These are phyloP conservation scores for Clarias gariepinus DNA, from an alignment of 2,113 vertebrate genomes.

Conservation along the genomic window DNA sequence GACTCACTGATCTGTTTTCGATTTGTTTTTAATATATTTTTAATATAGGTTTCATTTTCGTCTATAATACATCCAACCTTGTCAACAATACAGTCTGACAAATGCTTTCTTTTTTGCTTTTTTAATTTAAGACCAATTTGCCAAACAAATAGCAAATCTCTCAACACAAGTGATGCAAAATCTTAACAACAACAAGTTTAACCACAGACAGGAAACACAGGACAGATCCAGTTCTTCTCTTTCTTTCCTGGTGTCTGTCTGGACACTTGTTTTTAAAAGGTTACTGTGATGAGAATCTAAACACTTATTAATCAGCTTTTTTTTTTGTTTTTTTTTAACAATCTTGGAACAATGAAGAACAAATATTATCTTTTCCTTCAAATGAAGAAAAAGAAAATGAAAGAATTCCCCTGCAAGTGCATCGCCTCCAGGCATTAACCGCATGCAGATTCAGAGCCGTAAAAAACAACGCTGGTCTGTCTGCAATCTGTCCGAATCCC, in stretches of 20 bases:
- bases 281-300: neutral
- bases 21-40: slow-evolving; percentile 36
- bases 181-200: neutral
- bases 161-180: neutral
- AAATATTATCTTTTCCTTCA: slow-evolving; percentile 10
- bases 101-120: neutral
- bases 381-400: neutral
- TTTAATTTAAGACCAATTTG: neutral
- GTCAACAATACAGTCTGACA: neutral
- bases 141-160: neutral
- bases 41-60: slow-evolving; percentile 12
- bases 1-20: slow-evolving; percentile 33
- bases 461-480: slow-evolving; percentile 19
- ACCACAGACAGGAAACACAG: neutral
- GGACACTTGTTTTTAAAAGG: neutral
- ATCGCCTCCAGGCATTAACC: neutral
- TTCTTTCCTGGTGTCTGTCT: neutral
- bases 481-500: slow-evolving; percentile 28
- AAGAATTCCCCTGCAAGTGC: neutral
- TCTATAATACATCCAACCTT: neutral
- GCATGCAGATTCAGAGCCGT: neutral
- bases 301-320: neutral
- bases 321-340: slow-evolving; percentile 17
- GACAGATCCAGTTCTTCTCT: neutral
- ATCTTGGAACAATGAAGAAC: neutral